Evolutionary conservation across 2,113 vertebrate species (phyloP), one percentile per base, ranked within the genome.

Genomic region (Coptodon rendalli): DNA sequence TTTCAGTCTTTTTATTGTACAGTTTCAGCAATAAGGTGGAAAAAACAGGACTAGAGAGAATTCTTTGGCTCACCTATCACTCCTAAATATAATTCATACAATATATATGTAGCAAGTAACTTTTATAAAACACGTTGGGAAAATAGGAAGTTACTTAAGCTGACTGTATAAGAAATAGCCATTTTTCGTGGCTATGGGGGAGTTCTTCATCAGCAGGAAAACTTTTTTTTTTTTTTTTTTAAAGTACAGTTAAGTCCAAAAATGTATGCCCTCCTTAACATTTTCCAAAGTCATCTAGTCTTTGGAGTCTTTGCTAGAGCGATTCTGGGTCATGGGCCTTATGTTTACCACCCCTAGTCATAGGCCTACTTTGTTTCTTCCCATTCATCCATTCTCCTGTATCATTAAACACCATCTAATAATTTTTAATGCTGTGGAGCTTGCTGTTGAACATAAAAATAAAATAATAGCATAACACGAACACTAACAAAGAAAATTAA

Each of bases 341-440:
- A 11, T 34, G 29, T 34, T 34, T 19, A 10, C 16, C 29, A 2
- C 8, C 59, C 2, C 6, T 1, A 34, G 59, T 6, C 29, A 17
- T 6, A 19, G 29, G 8, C 63, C 19, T 22, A 22, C 10, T 38
- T 68, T 22, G 34, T 66, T 38, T 38, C 24, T 48, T 17, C 19
- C 48, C 48, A 52, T 52, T 17, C 7, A 17, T 50, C 43, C 48
- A 7, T 5, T 9, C 66, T 9, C 0, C 5, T 43, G n/a, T 0
- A 71, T 22, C 7, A 68, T n/a, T 22, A 40, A 68, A 24, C n/a
- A 40, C 22, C 12, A 24, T 71, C n/a, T 24, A 24, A 43, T 71
- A 5, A 43, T 43, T 8, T 43, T 43, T 71, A 22, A 71, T 40
- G n/a, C n/a, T 24, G 66, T 24, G 61, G 61, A 0, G 61, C 17